A percentile compares a stretch with the other conserved stretches of the same genome.
Evolutionary conservation across 2,113 vertebrate species (phyloP).

Genomic region (Phasianus colchicus): DNA sequence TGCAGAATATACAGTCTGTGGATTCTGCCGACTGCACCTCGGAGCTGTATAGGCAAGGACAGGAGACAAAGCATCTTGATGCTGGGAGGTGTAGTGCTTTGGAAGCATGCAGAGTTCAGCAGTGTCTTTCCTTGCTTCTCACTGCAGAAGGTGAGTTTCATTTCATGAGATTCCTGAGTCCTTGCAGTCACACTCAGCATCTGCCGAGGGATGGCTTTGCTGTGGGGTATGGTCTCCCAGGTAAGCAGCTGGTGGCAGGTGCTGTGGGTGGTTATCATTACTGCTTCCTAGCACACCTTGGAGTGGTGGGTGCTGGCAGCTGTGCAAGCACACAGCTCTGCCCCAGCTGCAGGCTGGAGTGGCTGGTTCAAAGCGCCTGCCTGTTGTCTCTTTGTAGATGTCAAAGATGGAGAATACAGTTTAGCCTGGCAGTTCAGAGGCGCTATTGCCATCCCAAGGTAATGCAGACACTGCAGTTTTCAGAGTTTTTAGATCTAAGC

Average conservation of each 20-base stretch:
- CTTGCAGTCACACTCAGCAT: neutral
- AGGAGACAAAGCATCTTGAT: neutral
- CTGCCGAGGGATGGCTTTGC: neutral
- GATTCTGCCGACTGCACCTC: neutral
- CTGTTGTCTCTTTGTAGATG: no score
- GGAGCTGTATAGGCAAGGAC: neutral
- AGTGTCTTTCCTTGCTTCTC: neutral
- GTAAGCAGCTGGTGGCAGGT: neutral
- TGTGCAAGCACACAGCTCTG: neutral
- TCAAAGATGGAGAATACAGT: neutral
- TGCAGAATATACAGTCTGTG: neutral
- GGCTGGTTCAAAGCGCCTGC: neutral
- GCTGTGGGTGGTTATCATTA: accelerated
- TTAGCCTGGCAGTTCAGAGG: neutral
- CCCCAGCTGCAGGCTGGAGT: neutral
- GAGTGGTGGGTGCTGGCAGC: neutral
- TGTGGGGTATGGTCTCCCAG: neutral
- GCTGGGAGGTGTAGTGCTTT: neutral
- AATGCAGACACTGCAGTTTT: neutral
- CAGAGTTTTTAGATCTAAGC: neutral
- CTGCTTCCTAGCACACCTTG: accelerated
- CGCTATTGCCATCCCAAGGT: neutral
- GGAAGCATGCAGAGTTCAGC: neutral
- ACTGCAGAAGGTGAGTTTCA: neutral
- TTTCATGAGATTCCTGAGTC: neutral